Evolutionary conservation across 2,888 invertebrate species (phyloP).

Genomic region (Lamellibrachia columna): DNA sequence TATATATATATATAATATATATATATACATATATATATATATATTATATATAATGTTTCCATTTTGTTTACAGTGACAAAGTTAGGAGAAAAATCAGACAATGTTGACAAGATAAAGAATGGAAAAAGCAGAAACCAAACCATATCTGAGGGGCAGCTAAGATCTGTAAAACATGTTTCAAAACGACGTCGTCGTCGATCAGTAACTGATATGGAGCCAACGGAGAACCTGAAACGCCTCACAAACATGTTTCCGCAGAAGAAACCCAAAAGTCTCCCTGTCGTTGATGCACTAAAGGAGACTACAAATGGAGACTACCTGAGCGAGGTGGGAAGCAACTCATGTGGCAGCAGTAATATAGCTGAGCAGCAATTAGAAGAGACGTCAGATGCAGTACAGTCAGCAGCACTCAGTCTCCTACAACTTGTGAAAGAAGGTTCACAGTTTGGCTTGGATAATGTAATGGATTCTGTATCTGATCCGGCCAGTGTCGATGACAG

Average conservation of each 20-base stretch:
- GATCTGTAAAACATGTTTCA: neutral
- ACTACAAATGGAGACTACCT: neutral
- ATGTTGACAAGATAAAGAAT: neutral
- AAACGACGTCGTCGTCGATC: neutral
- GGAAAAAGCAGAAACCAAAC: neutral
- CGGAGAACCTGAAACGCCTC: neutral
- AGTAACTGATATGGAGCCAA: neutral
- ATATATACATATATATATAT: neutral
- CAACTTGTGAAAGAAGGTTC: conserved; percentile 16
- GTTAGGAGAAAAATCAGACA: neutral
- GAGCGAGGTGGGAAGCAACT: neutral
- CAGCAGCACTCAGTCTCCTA: neutral
- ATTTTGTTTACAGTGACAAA: neutral
- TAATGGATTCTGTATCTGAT: neutral
- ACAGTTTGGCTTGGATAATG: neutral
- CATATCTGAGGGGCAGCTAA: neutral
- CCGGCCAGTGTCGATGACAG: neutral
- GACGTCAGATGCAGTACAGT: neutral
- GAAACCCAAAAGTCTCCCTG: neutral
- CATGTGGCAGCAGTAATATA: neutral
- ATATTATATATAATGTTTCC: neutral
- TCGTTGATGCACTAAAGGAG: neutral
- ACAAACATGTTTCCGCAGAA: neutral
- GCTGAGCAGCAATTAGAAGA: neutral
- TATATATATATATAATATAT: neutral